phyloP scores from a whole-genome alignment of 2,113 vertebrate genomes.

The Axis porcinus region DNA sequence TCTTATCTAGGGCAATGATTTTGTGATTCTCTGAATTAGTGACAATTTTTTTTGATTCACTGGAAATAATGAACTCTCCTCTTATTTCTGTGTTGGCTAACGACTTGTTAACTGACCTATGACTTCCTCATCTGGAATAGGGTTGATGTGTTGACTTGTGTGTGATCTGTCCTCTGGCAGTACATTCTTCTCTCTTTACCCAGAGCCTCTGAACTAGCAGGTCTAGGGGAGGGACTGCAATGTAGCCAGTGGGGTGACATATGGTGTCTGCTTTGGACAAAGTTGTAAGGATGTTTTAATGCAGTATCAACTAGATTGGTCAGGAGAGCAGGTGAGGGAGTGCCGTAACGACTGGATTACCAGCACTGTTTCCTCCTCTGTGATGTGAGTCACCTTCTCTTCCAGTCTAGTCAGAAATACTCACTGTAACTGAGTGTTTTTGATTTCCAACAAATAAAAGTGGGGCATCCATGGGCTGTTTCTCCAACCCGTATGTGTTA shows the following conservation, averaged over 20 bases:
- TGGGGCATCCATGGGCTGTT: background rate
- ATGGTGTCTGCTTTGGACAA: background rate
- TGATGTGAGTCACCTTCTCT: background rate
- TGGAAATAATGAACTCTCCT: constrained; percentile 12
- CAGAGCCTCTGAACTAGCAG: background rate
- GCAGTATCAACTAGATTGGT: background rate
- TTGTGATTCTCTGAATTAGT: background rate
- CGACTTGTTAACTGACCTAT: background rate
- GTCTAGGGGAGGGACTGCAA: background rate
- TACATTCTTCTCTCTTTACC: background rate
- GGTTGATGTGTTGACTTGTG: background rate
- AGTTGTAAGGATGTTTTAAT: background rate
- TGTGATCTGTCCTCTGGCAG: constrained; percentile 14
- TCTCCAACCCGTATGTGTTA: background rate
- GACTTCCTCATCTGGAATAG: constrained; percentile 20
- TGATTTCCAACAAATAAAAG: background rate
- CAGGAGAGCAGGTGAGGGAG: background rate
- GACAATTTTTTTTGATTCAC: background rate
- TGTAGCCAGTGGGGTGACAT: background rate
- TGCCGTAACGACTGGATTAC: background rate
- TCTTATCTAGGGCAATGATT: background rate
- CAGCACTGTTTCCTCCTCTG: background rate
- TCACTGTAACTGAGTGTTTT: background rate
- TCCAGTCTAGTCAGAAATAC: background rate
- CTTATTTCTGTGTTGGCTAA: background rate